These are phyloP conservation scores for Euwallacea fornicatus DNA, from an alignment of 1,140 invertebrate genomes.

Conservation along the genomic window DNA sequence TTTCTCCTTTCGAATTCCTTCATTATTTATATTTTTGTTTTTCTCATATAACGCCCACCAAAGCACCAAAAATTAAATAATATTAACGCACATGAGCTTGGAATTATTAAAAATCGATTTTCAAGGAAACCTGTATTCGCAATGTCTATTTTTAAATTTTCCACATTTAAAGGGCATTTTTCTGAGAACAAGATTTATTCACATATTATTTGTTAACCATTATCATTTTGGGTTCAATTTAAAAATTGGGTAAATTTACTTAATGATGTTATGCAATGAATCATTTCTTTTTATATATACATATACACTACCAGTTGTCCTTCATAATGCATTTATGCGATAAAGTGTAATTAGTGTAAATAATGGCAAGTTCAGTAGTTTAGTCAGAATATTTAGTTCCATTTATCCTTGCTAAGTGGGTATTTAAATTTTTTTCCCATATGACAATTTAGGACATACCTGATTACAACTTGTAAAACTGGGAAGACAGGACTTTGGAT, in stretches of 20 bases:
- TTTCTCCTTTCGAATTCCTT: neutral
- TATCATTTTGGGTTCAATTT: constrained; percentile 22
- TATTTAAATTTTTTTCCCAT: no score
- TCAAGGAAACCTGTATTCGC: neutral
- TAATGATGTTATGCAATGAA: constrained; percentile 24
- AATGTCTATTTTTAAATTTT: constrained; percentile 25
- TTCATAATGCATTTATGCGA: neutral
- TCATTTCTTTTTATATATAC: constrained; percentile 31
- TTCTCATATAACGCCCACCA: constrained; percentile 12
- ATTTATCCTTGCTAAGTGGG: no score
- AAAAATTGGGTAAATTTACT: constrained; percentile 29
- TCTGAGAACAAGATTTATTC: neutral
- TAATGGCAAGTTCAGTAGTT: no score
- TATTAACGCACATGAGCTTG: no score
- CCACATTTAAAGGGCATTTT: constrained; percentile 11
- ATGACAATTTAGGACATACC: no score
- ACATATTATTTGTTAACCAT: neutral
- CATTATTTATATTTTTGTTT: constrained; percentile 17
- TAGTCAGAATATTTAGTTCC: no score
- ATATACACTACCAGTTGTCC: constrained; percentile 10
- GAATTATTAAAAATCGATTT: no score
- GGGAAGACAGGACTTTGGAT: no score
- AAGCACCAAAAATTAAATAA: no score
- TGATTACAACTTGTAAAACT: no score
- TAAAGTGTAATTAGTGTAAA: no score